These are phyloP conservation scores for Ammodramus savannarum DNA, from an alignment of 2,113 vertebrate species.

Conservation along the genomic window DNA sequence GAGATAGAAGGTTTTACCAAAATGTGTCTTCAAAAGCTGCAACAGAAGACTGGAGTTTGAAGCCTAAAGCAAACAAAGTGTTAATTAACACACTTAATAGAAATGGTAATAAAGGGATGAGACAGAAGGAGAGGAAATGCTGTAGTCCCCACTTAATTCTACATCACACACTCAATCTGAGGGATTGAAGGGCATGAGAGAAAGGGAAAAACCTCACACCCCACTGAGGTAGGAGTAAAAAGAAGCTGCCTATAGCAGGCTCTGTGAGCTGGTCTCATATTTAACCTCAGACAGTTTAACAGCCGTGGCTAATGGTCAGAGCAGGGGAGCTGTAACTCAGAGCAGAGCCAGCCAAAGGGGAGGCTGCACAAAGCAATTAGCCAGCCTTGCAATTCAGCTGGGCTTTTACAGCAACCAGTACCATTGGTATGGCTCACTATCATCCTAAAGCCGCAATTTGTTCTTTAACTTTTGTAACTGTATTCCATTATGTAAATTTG, in stretches of 20 bases:
- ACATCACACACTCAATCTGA: neutral
- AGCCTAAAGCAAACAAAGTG: neutral
- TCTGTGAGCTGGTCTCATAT: neutral
- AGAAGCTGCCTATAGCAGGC: neutral
- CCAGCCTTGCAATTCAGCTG: neutral
- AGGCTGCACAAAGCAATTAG: constrained; percentile 5
- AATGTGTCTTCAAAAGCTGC: neutral
- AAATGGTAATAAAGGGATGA: neutral
- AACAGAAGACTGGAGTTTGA: neutral
- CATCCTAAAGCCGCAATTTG: neutral
- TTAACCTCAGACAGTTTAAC: neutral
- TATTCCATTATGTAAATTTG: neutral
- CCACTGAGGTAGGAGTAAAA: neutral
- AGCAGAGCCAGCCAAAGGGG: neutral
- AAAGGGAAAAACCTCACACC: neutral
- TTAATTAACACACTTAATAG: neutral
- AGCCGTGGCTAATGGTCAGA: neutral
- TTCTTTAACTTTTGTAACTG: neutral
- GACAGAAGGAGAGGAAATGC: neutral
- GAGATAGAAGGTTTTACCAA: neutral
- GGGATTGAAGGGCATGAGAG: neutral
- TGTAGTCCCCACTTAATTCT: neutral
- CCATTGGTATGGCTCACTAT: neutral
- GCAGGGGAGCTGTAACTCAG: neutral
- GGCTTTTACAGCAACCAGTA: neutral